Base-by-base conservation (phyloP, 2,113 vertebrate species). In the Cyprinodon brontotheroides region DNA sequence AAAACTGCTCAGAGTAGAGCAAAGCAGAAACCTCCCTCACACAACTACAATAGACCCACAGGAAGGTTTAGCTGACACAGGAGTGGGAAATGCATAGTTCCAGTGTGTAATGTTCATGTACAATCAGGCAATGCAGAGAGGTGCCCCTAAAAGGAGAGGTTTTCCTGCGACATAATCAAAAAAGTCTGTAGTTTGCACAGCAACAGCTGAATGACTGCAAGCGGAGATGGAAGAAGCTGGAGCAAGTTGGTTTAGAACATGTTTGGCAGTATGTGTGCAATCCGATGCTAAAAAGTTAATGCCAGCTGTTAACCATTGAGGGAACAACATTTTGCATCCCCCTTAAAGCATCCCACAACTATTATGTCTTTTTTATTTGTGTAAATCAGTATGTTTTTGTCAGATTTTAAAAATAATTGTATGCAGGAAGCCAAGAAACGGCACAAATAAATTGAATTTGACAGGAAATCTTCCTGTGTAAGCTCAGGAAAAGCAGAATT, bases 61-160 rank as follows among this genome's bases (percentile, higher is more conserved):
- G 60, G 45, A 68, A 43, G 48, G 57, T 81, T 72, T 64, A 72
- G 68, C 65, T 71, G 68, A 20, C 68, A 63, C 29, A 61, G 62
- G 69, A 59, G 61, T 60, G 41, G 36, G 48, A 59, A 57, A 29
- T 45, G 68, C 50, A 61, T 29, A 40, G 71, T 74, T 60, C 61
- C 72, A 65, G 53, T 36, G 66, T 74, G 78, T 22, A 70, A 11
- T 47, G 43, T 71, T 71, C 64, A 45, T 75, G 57, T 63, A 72
- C 63, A 78, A 72, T 40, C 36, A 40, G 37, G 14, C 17, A 10
- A n/a, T 75, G 65, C n/a, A 50, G 63, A n/a, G 40, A 61, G 48
- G 29, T 53, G 39, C 72, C 77, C 43, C 4, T 11, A 41, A 1
- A 63, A 65, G 40, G 17, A 11, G 45, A 66, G 71, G 38, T 38